phyloP scores from a whole-genome alignment of 2,113 vertebrate genomes.

The Pituophis catenifer region DNA sequence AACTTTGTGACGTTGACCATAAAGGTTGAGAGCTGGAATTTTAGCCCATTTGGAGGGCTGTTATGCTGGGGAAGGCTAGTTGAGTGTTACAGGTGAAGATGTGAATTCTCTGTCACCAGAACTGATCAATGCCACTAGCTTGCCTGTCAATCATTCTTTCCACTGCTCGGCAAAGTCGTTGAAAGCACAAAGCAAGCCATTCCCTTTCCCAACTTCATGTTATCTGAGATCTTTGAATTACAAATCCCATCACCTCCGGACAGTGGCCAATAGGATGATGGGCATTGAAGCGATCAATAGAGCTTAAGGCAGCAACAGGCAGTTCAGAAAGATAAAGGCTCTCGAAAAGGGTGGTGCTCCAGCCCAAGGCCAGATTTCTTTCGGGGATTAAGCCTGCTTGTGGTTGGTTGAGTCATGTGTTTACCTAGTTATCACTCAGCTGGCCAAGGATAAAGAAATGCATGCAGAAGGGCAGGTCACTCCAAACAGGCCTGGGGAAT shows the following conservation, averaged over 20 bases:
- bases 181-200: background rate
- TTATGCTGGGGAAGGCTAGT: background rate
- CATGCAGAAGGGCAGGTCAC: background rate
- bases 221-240: background rate
- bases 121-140: background rate
- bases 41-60: background rate
- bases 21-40: background rate
- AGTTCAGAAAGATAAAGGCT: constrained; percentile 8
- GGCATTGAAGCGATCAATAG: accelerated
- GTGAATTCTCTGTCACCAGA: background rate
- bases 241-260: background rate
- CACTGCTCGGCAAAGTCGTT: background rate
- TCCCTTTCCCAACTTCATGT: background rate
- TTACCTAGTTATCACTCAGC: background rate
- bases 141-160: background rate
- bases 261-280: background rate
- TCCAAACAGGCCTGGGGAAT: background rate
- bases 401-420: constrained; percentile 5
- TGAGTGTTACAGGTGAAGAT: background rate
- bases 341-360: background rate
- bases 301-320: background rate
- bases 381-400: constrained; percentile 27
- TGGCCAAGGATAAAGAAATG: constrained; percentile 17
- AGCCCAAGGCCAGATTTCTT: constrained; percentile 45
- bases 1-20: background rate